Evolutionary conservation across 23 tunicate genomes (phyloP).

Genomic region (Botrylloides violaceus): DNA sequence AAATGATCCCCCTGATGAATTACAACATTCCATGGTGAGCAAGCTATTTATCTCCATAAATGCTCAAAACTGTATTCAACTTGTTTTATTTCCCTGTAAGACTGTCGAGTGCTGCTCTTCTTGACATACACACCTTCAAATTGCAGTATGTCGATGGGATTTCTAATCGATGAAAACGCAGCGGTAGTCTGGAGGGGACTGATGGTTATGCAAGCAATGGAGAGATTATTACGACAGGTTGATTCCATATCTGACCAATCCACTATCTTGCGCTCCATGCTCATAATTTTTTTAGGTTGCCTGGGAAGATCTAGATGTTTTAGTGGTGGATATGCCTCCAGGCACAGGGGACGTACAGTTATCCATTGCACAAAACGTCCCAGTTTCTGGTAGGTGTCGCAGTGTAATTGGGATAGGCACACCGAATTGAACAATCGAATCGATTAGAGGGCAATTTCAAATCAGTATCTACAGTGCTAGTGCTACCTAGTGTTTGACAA

Average conservation of each 20-base stretch:
- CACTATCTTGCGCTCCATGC: no score
- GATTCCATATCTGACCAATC: no score
- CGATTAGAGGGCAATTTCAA: no score
- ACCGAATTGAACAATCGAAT: no score
- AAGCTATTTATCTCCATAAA: no score
- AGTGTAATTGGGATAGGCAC: no score
- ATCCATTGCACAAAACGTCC: constrained; percentile 50
- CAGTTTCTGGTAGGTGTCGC: constrained; percentile 34
- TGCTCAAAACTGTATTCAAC: no score
- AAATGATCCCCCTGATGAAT: constrained; percentile 42
- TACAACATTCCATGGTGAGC: constrained; percentile 16
- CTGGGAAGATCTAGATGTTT: constrained; percentile 38
- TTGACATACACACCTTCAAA: background rate
- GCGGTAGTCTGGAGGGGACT: constrained; percentile 69
- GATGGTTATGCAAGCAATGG: constrained; percentile 73
- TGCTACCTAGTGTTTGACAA: no score
- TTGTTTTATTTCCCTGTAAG: no score
- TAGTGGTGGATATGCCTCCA: constrained; percentile 60
- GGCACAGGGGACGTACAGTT: constrained; percentile 66
- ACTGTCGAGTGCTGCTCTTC: background rate
- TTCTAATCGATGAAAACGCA: constrained; percentile 38
- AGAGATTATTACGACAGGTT: constrained; percentile 57
- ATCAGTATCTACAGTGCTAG: no score
- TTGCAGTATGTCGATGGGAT: constrained; percentile 76
- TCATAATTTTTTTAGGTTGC: constrained; percentile 16